Evolutionary conservation across 2,113 vertebrate genomes (phyloP).

Genomic region (Catharus minimus): DNA sequence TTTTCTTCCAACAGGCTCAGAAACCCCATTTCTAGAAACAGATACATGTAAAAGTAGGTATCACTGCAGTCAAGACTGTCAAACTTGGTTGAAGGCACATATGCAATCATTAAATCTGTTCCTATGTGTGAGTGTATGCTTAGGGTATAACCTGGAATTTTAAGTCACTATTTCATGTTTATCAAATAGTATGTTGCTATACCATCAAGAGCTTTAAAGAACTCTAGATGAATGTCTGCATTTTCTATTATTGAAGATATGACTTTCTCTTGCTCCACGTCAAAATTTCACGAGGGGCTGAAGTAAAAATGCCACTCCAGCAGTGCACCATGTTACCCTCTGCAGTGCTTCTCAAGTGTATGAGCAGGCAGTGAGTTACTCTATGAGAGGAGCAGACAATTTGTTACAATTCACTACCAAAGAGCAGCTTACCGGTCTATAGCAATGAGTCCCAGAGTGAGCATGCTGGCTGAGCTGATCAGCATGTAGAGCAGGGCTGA

Average conservation of each 20-base stretch:
- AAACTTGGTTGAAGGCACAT: background rate
- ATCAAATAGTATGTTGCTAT: background rate
- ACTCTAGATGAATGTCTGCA: background rate
- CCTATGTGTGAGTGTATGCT: background rate
- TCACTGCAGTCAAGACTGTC: background rate
- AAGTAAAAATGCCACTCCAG: background rate
- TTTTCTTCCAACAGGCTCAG: background rate
- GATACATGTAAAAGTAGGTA: background rate
- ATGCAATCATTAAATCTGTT: background rate
- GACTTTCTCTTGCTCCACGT: background rate
- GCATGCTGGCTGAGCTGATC: constrained; percentile 97
- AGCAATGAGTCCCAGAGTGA: constrained; percentile 94
- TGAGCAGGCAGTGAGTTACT: background rate
- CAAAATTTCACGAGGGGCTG: background rate
- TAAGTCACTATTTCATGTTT: background rate
- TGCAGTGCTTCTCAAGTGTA: background rate
- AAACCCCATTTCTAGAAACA: background rate
- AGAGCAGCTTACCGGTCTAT: constrained; percentile 86
- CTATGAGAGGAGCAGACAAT: background rate
- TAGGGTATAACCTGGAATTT: background rate
- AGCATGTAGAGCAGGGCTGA: constrained; percentile 95
- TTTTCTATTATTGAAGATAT: background rate
- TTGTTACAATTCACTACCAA: background rate
- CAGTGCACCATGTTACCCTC: fast-evolving
- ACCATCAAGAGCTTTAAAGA: background rate